Conservation (phyloP, 2,888 invertebrate genomes). For the Pseudococcus viburni region DNA sequence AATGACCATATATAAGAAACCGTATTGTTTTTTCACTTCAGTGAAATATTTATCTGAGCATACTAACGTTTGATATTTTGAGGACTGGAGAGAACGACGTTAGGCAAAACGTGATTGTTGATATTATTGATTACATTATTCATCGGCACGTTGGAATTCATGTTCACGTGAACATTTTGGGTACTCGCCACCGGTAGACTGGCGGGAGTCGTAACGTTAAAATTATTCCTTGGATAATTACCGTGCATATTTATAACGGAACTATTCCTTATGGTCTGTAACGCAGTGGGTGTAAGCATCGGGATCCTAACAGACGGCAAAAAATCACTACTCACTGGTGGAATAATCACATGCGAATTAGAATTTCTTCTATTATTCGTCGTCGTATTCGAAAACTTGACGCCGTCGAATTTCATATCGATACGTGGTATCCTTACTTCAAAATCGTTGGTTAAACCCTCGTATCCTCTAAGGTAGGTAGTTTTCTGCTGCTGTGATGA, state of each 20-base stretch:
- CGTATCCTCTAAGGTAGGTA: not conserved
- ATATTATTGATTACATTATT: not conserved
- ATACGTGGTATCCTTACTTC: constrained; percentile 32
- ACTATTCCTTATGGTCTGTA: not conserved
- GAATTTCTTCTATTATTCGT: not conserved
- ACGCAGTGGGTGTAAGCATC: not conserved
- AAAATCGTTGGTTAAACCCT: not conserved
- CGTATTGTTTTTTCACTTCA: not conserved
- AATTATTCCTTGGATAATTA: not conserved
- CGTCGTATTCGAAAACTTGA: not conserved
- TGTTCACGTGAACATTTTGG: not conserved
- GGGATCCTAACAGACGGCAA: not conserved
- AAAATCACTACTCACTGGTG: not conserved
- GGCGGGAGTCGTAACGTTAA: not conserved
- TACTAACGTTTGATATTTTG: not conserved
- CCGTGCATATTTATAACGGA: not conserved
- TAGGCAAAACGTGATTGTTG: not conserved
- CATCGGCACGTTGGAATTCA: not conserved
- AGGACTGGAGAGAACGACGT: not conserved
- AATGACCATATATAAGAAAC: not conserved
- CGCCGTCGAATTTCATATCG: not conserved
- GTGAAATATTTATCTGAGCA: not conserved
- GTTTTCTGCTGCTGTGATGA: not conserved
- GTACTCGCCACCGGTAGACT: not conserved
- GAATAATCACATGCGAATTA: not conserved